These are phyloP conservation scores for Picathartes gymnocephalus DNA, from an alignment of 2,113 vertebrate genomes.

Conservation along the genomic window DNA sequence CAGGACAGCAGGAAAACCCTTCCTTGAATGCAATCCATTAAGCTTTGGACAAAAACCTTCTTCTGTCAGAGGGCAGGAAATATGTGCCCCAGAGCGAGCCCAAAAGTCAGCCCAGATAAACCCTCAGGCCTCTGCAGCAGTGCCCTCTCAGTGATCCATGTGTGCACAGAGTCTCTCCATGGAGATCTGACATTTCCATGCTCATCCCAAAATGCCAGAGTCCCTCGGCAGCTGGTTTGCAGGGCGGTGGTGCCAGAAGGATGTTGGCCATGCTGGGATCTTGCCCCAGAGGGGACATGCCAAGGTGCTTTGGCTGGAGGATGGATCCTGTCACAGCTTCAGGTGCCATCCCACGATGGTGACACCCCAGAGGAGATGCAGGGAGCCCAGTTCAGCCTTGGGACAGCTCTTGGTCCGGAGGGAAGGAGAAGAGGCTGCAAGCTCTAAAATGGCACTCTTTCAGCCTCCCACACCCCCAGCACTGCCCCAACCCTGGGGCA, in stretches of 20 bases:
- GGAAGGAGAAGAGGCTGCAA: background rate
- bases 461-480: background rate
- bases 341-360: background rate
- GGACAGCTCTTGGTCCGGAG: background rate
- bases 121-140: background rate
- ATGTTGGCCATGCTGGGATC: background rate
- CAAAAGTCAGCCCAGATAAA: background rate
- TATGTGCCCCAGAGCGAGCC: background rate
- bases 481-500: background rate
- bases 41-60: background rate
- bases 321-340: background rate
- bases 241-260: background rate
- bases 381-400: background rate
- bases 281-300: background rate
- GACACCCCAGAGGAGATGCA: background rate
- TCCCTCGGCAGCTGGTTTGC: background rate
- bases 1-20: background rate
- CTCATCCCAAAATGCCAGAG: background rate
- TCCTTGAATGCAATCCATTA: background rate
- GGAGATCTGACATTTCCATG: background rate
- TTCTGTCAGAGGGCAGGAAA: background rate
- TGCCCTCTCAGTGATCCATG: fast-evolving
- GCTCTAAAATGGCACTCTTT: slow-evolving; percentile 61
- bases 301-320: background rate
- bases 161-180: fast-evolving